Evolutionary conservation across 2,113 vertebrate species (phyloP).

Genomic region (Hylia prasina): DNA sequence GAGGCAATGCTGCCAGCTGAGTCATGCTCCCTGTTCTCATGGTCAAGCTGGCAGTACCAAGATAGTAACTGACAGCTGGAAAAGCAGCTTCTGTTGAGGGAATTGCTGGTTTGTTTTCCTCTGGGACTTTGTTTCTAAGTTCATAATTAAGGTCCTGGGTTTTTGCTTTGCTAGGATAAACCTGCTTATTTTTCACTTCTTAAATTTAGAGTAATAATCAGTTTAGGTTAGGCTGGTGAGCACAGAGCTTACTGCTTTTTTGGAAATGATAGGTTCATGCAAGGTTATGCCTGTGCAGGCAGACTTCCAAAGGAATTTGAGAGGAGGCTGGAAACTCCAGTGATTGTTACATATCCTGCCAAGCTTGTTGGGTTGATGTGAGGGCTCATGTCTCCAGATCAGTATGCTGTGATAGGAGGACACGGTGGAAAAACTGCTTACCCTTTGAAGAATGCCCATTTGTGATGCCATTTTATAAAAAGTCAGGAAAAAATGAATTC

Average conservation of each 20-base stretch:
- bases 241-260: fast-evolving
- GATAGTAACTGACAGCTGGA: slow-evolving; percentile 17
- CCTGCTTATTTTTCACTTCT: neutral
- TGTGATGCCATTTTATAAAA: neutral
- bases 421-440: neutral
- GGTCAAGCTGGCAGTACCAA: neutral
- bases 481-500: neutral
- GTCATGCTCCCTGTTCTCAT: neutral
- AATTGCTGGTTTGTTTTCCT: neutral
- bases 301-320: slow-evolving; percentile 1
- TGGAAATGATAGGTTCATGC: neutral
- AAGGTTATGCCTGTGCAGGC: neutral
- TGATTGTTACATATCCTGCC: neutral
- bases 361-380: fast-evolving
- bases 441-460: neutral
- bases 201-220: neutral
- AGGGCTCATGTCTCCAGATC: neutral
- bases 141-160: neutral
- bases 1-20: neutral
- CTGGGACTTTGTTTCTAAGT: neutral
- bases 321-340: neutral
- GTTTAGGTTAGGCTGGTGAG: neutral
- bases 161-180: neutral
- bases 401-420: neutral
- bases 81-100: neutral